Base-by-base conservation (phyloP, 2,888 invertebrate species). In the Chymomyza procnemis region DNA sequence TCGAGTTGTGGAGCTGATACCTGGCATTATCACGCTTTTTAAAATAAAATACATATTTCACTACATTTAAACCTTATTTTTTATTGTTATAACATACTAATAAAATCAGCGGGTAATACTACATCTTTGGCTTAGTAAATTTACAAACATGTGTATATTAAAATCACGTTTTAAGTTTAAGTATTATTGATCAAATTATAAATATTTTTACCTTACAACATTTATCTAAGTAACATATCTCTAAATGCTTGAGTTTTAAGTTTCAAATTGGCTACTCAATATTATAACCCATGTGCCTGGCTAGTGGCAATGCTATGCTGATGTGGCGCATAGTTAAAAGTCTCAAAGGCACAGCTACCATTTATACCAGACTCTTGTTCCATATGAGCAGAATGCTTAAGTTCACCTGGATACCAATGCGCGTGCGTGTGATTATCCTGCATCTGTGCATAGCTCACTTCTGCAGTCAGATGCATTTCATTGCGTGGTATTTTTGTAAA, bases 201-300 rank as follows among this genome's bases (percentile, higher is more conserved):
- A 6, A 26, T 26, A 26, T 9, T 41, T 41, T 41, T 41, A 41
- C 34, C 2, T 41, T 12, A 41, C 12, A 22, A 54, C 54, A 54
- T 6, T 21, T 54, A 50, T 6, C n/a, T 18, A 50, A 50, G n/a
- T 50, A 16, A 48, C 48, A n/a, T 18, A 48, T 21, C 6, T 54
- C 14, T 22, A 54, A 19, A 54, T 22, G 22, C 19, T 22, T 19
- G 52, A 19, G 4, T 21, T n/a, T 21, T 0, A 0, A 26, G 22
- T n/a, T 56, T 50, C n/a, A n/a, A 50, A 50, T 50, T 19, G 1
- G 19, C 30, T 30, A 30, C 4, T 26, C 30, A 16, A 30, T 4
- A 2, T 61, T 79, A 85, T n/a, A 79, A 66, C 3, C 70, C 66
- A 55, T 87, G 87, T 4, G 85, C 70, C 26, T 82, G 81, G 64